phyloP scores from a whole-genome alignment of 2,888 invertebrate species.

The Lycaena phlaeas region DNA sequence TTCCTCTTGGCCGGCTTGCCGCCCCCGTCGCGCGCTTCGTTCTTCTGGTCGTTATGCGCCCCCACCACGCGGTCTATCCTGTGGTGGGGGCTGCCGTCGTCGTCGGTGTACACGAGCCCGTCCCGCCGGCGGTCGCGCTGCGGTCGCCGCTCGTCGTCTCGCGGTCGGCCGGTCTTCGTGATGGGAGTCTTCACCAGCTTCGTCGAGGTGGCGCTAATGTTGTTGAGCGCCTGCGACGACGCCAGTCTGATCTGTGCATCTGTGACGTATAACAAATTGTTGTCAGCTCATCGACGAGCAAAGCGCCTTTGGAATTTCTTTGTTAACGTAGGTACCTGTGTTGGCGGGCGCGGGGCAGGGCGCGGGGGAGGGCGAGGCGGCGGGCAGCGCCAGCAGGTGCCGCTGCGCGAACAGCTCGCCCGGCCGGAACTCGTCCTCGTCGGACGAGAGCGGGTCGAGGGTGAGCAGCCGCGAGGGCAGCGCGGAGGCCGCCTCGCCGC shows the following conservation, averaged over 20 bases:
- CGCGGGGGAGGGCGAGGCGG: too few relatives aligned
- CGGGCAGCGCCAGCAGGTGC: too few relatives aligned
- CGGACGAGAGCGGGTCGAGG: conserved; percentile 68
- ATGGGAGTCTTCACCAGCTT: conserved; percentile 41
- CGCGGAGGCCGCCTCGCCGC: conserved; percentile 23
- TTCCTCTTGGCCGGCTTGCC: conserved; percentile 10
- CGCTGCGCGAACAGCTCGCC: conserved; percentile 76
- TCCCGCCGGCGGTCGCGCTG: conserved; percentile 37
- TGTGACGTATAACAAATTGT: conserved; percentile 19
- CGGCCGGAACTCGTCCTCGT: conserved; percentile 73
- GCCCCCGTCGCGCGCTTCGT: conserved; percentile 19
- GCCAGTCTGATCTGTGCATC: conserved; percentile 57
- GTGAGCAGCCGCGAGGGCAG: conserved; percentile 21
- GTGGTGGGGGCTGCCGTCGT: conserved; percentile 44
- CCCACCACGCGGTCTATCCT: conserved; percentile 56
- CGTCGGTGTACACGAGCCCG: conserved; percentile 58
- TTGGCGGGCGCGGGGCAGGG: not conserved
- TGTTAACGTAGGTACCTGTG: conserved; percentile 8
- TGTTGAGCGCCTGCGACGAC: conserved; percentile 44
- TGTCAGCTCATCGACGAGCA: too few relatives aligned
- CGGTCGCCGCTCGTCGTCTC: conserved; percentile 5
- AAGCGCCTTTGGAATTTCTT: too few relatives aligned
- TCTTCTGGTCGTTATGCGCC: conserved; percentile 39
- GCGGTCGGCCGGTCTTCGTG: conserved; percentile 20
- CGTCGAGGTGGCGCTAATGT: conserved; percentile 36